phyloP scores from a whole-genome alignment of 2,888 invertebrate species.

The Gisinianus flammeolus region DNA sequence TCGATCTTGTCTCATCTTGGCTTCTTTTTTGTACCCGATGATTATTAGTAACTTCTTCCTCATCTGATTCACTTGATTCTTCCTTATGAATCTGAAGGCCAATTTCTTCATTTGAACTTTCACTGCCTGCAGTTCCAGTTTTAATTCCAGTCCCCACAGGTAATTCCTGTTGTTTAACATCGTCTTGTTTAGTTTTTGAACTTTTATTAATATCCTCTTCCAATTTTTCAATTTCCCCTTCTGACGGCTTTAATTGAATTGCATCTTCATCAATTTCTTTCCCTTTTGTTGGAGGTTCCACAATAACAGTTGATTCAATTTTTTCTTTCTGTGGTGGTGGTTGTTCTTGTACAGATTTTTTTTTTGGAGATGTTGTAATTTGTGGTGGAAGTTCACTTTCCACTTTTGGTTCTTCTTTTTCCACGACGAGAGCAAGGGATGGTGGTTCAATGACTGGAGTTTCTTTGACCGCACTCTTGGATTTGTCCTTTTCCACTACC shows the following conservation, averaged over 20 bases:
- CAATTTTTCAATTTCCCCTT: not conserved
- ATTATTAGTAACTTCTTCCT: conserved; percentile 22
- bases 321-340: not conserved
- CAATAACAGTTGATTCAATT: too few relatives aligned
- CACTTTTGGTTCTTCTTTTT: not conserved
- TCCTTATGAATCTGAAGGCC: not conserved
- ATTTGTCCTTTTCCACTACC: not conserved
- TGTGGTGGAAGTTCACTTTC: not conserved
- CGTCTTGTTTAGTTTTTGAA: too few relatives aligned
- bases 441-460: not conserved
- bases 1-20: conserved; percentile 15
- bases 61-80: not conserved
- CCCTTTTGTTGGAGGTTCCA: not conserved
- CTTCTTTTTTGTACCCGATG: too few relatives aligned
- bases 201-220: too few relatives aligned
- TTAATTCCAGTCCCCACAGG: too few relatives aligned
- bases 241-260: not conserved
- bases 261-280: not conserved
- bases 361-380: not conserved
- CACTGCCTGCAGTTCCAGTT: too few relatives aligned
- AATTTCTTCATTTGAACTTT: not conserved
- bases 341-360: not conserved
- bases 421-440: not conserved
- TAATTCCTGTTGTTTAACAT: too few relatives aligned
- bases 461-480: not conserved